Conservation (phyloP, 1,140 invertebrate genomes). For the Lutraria rhynchaena region DNA sequence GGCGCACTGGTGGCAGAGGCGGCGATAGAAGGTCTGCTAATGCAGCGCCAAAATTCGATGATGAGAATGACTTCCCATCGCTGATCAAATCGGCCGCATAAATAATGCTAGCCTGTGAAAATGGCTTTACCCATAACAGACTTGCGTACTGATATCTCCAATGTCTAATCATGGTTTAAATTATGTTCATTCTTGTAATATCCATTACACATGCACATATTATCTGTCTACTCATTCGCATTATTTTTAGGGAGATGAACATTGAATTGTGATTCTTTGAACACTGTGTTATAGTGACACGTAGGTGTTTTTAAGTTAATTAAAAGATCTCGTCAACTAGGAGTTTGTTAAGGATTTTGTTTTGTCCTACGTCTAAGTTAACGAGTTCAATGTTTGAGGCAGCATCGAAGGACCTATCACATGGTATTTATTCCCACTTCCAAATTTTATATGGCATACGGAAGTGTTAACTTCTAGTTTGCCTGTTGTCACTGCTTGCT, state of each 20-base stretch:
- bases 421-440: not conserved
- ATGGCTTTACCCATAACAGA: conserved; percentile 43
- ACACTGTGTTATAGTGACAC: no score
- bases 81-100: conserved; percentile 73
- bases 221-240: conserved; percentile 18
- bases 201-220: conserved; percentile 24
- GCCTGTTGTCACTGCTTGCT: not conserved
- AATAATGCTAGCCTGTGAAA: conserved; percentile 25
- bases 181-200: conserved; percentile 44
- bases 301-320: no score
- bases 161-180: conserved; percentile 53
- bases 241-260: conserved; percentile 5
- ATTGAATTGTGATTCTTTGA: not conserved
- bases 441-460: no score
- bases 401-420: conserved; percentile 1
- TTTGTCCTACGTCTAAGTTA: no score
- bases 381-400: not conserved
- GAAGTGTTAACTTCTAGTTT: no score
- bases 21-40: conserved; percentile 79
- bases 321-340: no score
- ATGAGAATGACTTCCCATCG: conserved; percentile 96
- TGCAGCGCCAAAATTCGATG: conserved; percentile 95
- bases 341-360: no score
- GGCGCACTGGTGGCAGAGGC: conserved; percentile 42
- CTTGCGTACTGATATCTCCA: conserved; percentile 56